These are phyloP conservation scores for Bos indicus DNA, from an alignment of 2,113 vertebrate genomes.

Conservation along the genomic window DNA sequence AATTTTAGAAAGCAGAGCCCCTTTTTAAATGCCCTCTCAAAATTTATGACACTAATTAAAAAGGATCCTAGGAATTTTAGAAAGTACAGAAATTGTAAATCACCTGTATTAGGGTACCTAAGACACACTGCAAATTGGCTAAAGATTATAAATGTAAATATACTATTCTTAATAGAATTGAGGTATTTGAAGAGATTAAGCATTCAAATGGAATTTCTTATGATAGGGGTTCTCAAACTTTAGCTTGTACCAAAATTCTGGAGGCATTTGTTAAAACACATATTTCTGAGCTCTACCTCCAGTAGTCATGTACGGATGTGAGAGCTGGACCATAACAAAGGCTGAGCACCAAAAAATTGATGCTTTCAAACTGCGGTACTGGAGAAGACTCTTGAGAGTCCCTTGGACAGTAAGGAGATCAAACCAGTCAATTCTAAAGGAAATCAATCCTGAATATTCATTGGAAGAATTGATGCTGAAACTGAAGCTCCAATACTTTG, in stretches of 20 bases:
- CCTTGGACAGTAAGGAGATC: neutral
- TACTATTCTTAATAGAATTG: neutral
- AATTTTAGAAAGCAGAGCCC: slow-evolving; percentile 17
- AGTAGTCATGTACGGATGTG: neutral
- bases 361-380: neutral
- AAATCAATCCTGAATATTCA: neutral
- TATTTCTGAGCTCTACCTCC: neutral
- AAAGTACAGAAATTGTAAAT: neutral
- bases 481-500: neutral
- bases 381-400: neutral
- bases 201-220: slow-evolving; percentile 4
- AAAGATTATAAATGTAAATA: neutral
- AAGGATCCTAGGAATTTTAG: neutral
- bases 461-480: neutral
- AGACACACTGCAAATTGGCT: neutral
- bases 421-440: neutral
- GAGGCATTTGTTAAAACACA: neutral
- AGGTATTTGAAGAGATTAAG: neutral
- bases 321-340: neutral
- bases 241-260: neutral
- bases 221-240: neutral
- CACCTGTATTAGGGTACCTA: neutral
- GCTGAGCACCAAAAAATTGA: neutral
- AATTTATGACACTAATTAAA: slow-evolving; percentile 4
- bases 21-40: slow-evolving; percentile 5